These are phyloP conservation scores for Papilio demoleus DNA, from an alignment of 2,888 invertebrate species.

Conservation along the genomic window DNA sequence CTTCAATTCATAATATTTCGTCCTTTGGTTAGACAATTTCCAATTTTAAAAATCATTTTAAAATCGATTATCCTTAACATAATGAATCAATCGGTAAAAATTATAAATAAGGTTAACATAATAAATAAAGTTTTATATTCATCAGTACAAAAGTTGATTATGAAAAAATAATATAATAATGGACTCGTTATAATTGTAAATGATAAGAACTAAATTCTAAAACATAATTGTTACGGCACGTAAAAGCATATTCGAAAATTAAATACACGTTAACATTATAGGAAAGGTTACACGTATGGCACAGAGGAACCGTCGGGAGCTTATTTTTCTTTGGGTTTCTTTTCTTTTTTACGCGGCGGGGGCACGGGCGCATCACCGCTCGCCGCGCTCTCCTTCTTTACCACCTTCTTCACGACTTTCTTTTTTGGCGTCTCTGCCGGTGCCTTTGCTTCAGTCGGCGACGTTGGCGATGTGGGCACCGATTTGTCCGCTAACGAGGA, in stretches of 20 bases:
- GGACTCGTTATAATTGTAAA: constrained; percentile 61
- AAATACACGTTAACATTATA: constrained; percentile 66
- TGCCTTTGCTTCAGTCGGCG: constrained; percentile 45
- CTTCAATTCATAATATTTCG: constrained; percentile 72
- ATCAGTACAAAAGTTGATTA: constrained; percentile 58
- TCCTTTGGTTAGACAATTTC: constrained; percentile 64
- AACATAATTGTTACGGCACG: constrained; percentile 71
- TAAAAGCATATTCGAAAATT: constrained; percentile 74
- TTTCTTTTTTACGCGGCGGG: constrained; percentile 82
- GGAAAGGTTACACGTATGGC: constrained; percentile 75
- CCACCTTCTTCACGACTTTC: constrained; percentile 77
- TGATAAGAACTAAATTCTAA: constrained; percentile 64
- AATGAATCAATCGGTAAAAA: constrained; percentile 35
- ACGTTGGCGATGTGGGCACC: constrained; percentile 43
- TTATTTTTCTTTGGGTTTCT: constrained; percentile 82
- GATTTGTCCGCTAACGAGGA: constrained; percentile 65
- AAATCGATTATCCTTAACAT: constrained; percentile 42
- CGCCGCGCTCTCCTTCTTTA: constrained; percentile 75
- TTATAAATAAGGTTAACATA: constrained; percentile 46
- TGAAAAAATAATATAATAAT: constrained; percentile 62
- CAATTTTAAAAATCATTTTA: constrained; percentile 47
- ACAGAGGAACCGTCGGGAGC: constrained; percentile 74
- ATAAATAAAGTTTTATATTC: constrained; percentile 56
- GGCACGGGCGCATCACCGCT: constrained; percentile 76
- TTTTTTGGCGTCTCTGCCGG: constrained; percentile 65